A percentile compares a stretch with the other conserved stretches of the same genome.
Evolutionary conservation across 2,888 invertebrate species (phyloP).

Genomic region (Philonicus albiceps): DNA sequence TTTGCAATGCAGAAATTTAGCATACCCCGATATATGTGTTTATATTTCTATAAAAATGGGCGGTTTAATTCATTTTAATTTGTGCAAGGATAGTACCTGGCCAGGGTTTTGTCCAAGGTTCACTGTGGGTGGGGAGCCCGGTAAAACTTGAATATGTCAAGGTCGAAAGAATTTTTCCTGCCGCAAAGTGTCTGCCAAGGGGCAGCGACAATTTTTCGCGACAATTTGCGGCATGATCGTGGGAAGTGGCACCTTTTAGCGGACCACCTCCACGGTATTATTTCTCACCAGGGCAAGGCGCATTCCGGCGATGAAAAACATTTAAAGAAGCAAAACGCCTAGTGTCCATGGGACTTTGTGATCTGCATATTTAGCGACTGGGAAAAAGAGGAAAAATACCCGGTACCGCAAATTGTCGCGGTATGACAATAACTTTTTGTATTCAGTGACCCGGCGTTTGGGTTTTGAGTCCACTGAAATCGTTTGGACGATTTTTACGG

Average conservation of each 20-base stretch:
- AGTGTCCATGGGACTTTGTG: not conserved
- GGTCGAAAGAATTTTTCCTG: not conserved
- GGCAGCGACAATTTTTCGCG: not conserved
- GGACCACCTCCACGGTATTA: not conserved
- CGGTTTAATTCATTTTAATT: not conserved
- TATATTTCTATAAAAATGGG: not conserved
- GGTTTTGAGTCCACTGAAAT: not conserved
- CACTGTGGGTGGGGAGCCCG: not conserved
- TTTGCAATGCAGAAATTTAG: not conserved
- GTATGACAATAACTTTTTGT: not conserved
- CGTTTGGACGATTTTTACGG: not conserved
- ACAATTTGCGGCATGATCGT: not conserved
- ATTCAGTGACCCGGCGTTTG: not conserved
- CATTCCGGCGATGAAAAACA: not conserved
- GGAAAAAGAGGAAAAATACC: not conserved
- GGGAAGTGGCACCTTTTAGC: not conserved
- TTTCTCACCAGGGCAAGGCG: not conserved
- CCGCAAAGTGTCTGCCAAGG: not conserved
- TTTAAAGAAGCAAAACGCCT: not conserved
- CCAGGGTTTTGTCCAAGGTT: not conserved
- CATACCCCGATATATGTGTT: not conserved
- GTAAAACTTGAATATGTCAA: not conserved
- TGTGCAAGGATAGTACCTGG: not conserved
- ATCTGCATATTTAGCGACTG: not conserved
- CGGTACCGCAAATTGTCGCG: not conserved